phyloP scores from a whole-genome alignment of 2,113 vertebrate genomes.

The Pycnonotus jocosus region DNA sequence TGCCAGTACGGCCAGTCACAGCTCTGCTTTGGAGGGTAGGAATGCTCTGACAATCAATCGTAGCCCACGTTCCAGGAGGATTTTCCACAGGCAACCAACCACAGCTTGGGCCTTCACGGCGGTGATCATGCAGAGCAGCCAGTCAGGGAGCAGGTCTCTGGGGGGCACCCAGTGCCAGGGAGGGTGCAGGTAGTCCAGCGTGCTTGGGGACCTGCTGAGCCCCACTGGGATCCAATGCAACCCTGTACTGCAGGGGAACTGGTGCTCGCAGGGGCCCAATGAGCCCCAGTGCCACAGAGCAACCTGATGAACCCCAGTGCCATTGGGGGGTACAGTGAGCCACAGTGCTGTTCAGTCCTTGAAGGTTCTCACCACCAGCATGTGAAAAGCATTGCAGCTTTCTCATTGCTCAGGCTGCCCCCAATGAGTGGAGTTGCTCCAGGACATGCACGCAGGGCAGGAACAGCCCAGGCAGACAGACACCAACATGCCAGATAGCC shows the following conservation, averaged over 20 bases:
- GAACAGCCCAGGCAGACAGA: not conserved
- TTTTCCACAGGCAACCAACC: not conserved
- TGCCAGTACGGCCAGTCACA: not conserved
- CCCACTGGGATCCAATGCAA: not conserved
- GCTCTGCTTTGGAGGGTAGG: not conserved
- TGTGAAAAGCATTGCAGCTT: not conserved
- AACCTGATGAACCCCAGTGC: rapidly evolving
- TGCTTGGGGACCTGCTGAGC: not conserved
- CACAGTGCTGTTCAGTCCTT: rapidly evolving
- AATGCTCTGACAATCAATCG: not conserved
- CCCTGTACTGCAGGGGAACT: not conserved
- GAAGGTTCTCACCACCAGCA: rapidly evolving
- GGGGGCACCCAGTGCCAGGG: not conserved
- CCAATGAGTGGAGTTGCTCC: not conserved
- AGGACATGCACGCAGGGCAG: rapidly evolving
- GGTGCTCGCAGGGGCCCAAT: rapidly evolving
- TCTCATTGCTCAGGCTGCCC: not conserved
- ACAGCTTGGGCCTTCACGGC: not conserved
- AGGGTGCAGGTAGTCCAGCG: not conserved
- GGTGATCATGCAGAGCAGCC: not conserved
- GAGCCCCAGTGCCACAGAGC: not conserved
- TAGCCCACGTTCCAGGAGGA: not conserved
- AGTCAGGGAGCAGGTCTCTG: not conserved
- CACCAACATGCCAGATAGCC: not conserved
- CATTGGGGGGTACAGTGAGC: not conserved